Percentiles rank a stretch among this genome's conserved stretches.
Evolutionary conservation across 2,888 invertebrate species (phyloP).

Genomic region (Ochlodes sylvanus): DNA sequence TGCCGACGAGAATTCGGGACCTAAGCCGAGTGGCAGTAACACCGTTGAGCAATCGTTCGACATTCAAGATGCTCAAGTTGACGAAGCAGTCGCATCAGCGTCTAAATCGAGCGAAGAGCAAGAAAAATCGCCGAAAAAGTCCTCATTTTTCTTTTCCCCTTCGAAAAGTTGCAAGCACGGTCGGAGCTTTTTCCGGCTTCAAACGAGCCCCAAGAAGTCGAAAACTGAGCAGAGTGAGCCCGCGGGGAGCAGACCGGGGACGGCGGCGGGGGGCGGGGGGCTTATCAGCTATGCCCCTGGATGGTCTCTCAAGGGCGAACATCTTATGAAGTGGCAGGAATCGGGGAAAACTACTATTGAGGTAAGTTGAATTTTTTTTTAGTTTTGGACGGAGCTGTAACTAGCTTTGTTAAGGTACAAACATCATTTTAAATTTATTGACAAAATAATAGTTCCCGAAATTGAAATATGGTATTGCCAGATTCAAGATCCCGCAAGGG

Average conservation of each 20-base stretch:
- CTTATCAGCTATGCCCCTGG: constrained; percentile 87
- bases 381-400: too few relatives aligned
- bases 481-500: too few relatives aligned
- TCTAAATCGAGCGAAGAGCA: constrained; percentile 72
- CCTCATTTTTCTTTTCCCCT: constrained; percentile 82
- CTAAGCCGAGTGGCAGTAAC: constrained; percentile 61
- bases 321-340: constrained; percentile 86
- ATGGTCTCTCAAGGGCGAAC: constrained; percentile 86
- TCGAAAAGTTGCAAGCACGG: constrained; percentile 82
- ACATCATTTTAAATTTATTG: too few relatives aligned
- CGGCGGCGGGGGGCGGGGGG: constrained; percentile 61
- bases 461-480: too few relatives aligned
- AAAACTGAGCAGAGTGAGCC: constrained; percentile 64
- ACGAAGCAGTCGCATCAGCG: constrained; percentile 57
- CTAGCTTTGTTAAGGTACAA: too few relatives aligned
- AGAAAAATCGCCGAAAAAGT: constrained; percentile 81
- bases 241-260: constrained; percentile 51
- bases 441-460: too few relatives aligned
- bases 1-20: constrained; percentile 77
- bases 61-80: constrained; percentile 52
- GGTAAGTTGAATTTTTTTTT: constrained; percentile 59
- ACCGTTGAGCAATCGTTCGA: constrained; percentile 35
- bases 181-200: constrained; percentile 81
- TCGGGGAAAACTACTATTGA: constrained; percentile 85
- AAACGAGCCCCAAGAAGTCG: constrained; percentile 80